Evolutionary conservation across 2,113 vertebrate species (phyloP).

Genomic region (Triplophysa siluroides): DNA sequence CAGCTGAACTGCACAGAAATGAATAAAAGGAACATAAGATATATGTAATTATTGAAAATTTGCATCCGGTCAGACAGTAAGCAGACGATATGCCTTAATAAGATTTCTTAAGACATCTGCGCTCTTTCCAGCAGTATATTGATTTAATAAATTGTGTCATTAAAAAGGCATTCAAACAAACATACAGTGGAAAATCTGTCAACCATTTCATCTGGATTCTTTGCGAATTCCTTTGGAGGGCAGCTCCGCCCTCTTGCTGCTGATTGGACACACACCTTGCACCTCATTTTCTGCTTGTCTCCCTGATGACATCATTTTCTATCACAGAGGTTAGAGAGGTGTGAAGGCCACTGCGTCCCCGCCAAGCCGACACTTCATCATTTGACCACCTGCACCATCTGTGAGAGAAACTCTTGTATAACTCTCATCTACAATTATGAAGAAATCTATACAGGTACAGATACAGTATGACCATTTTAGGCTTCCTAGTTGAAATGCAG

Average conservation of each 20-base stretch:
- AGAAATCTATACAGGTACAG: too few species aligned
- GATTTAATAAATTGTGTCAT: slow-evolving; percentile 27
- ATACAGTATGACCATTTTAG: too few species aligned
- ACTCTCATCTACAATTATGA: too few species aligned
- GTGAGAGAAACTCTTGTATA: background rate
- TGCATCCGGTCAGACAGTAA: background rate
- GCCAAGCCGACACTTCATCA: background rate
- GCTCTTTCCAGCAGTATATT: background rate
- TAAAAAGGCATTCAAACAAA: slow-evolving; percentile 37
- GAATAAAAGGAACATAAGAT: background rate
- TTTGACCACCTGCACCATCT: background rate
- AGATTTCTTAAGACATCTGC: background rate
- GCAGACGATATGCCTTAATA: background rate
- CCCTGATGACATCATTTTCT: slow-evolving; percentile 22
- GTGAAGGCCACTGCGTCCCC: background rate
- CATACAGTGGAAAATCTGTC: slow-evolving; percentile 9
- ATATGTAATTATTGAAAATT: too few species aligned
- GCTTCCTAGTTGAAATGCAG: too few species aligned
- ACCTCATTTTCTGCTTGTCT: slow-evolving; percentile 14
- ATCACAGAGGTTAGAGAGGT: slow-evolving; percentile 29
- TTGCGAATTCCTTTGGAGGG: background rate
- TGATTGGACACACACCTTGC: too few species aligned
- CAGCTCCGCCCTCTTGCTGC: background rate
- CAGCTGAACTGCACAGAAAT: background rate
- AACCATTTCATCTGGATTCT: background rate